Evolutionary conservation across 2,888 invertebrate genomes (phyloP), one percentile per base, ranked within the genome.

Genomic region (Platycheirus albimanus): DNA sequence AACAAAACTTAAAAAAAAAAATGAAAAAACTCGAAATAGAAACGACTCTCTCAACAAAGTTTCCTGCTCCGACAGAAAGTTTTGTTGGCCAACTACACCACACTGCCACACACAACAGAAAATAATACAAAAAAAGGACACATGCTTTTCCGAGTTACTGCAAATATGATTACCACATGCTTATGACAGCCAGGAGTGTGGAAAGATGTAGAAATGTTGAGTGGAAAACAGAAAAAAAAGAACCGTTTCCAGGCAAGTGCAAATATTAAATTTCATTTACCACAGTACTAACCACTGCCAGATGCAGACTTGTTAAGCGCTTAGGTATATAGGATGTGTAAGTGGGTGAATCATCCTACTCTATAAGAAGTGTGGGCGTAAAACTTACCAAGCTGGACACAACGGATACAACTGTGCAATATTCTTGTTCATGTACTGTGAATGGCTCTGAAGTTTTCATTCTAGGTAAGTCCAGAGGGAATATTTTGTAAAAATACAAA

Each of bases 151-250:
- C 67, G 19, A 72, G 72, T 56, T 51, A 78, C 83, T 83, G 64
- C 69, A 83, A 83, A 83, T 78, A 83, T 83, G 83, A 83, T 83
- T 83, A 83, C 78, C 78, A 78, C 78, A 78, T 74, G 83, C 83
- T 83, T 83, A 83, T 72, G 77, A 67, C 78, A 78, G 63, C 36
- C 43, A 63, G 28, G 19, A 74, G 64, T 38, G 43, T 15, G 28
- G 36, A 49, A 43, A 19, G 56, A 43, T 36, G 56, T 19, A 17
- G 33, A 36, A 45, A 30, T 45, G 41, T 54, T 45, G 6, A 30
- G 45, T 45, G 45, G 43, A 20, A 36, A 33, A 47, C 15, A 56
- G 41, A 30, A 19, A 17, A 13, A 51, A 41, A 38, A 20, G 36
- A 47, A 54, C 56, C 30, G 41, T 63, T 58, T 63, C 13, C 45